These are phyloP conservation scores for Pseudopodoces humilis DNA, from an alignment of 2,113 vertebrate genomes.

Conservation along the genomic window DNA sequence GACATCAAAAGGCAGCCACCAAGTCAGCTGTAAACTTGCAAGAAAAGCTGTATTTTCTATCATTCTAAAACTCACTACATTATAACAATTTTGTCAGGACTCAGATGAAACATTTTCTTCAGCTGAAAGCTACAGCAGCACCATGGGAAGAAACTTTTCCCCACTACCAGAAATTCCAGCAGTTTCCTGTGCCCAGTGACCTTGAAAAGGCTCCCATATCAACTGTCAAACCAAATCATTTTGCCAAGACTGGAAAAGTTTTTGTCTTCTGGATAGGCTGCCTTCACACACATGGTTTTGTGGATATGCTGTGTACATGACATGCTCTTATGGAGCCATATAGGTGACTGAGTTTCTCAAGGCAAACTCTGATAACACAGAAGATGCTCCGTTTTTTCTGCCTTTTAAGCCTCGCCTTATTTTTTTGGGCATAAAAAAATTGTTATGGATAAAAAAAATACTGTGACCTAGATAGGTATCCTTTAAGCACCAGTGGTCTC, in stretches of 20 bases:
- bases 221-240: background rate
- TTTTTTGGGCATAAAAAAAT: background rate
- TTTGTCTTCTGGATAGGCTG: background rate
- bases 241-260: background rate
- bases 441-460: background rate
- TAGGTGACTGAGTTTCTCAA: background rate
- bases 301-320: background rate
- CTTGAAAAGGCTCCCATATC: background rate
- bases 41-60: background rate
- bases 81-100: background rate
- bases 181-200: background rate
- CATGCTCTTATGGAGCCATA: background rate
- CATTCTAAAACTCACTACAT: background rate
- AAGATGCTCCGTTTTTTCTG: background rate
- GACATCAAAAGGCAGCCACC: background rate
- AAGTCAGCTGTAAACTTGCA: background rate
- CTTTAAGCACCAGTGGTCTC: background rate
- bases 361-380: background rate
- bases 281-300: fast-evolving
- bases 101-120: background rate
- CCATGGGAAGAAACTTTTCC: background rate
- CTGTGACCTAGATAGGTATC: background rate
- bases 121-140: background rate
- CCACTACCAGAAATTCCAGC: background rate
- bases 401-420: background rate